Conservation (phyloP, 2,113 vertebrate species). For the Girardinichthys multiradiatus region DNA sequence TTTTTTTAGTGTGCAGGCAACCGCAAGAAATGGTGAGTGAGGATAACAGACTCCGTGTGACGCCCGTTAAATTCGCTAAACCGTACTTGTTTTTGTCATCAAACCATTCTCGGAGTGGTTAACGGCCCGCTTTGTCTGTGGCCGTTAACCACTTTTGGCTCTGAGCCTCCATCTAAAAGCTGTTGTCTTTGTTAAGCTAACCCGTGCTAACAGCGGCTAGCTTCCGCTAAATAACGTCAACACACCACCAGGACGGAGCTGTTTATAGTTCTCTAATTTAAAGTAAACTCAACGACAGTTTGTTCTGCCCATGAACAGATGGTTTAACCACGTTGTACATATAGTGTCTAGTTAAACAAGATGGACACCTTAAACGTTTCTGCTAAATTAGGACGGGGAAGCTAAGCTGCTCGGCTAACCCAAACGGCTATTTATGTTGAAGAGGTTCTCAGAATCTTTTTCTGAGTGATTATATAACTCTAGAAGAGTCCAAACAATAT, state of each 20-base stretch:
- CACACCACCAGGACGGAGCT: background rate
- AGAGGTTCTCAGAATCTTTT: background rate
- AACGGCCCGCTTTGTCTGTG: background rate
- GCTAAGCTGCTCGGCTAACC: conserved; percentile 50
- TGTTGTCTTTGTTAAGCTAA: conserved; percentile 70
- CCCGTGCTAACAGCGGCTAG: conserved; percentile 38
- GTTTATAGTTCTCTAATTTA: background rate
- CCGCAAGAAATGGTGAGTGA: conserved; percentile 82
- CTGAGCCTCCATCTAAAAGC: conserved; percentile 5
- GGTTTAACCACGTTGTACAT: background rate
- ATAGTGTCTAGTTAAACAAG: background rate
- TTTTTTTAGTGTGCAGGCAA: conserved; percentile 45
- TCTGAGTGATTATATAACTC: background rate
- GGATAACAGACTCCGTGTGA: conserved; percentile 30
- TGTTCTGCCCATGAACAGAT: rapidly evolving
- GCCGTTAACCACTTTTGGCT: background rate
- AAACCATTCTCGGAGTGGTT: background rate
- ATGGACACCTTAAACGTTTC: conserved; percentile 12
- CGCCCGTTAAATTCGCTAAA: background rate
- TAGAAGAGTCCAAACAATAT: background rate
- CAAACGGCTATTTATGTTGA: background rate
- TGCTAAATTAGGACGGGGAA: conserved; percentile 5
- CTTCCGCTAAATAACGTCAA: conserved; percentile 6
- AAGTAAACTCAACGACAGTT: background rate
- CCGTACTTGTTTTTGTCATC: background rate